Conservation (phyloP, 53 echinoderm and acorn worm species). For the Apostichopus leukothele region DNA sequence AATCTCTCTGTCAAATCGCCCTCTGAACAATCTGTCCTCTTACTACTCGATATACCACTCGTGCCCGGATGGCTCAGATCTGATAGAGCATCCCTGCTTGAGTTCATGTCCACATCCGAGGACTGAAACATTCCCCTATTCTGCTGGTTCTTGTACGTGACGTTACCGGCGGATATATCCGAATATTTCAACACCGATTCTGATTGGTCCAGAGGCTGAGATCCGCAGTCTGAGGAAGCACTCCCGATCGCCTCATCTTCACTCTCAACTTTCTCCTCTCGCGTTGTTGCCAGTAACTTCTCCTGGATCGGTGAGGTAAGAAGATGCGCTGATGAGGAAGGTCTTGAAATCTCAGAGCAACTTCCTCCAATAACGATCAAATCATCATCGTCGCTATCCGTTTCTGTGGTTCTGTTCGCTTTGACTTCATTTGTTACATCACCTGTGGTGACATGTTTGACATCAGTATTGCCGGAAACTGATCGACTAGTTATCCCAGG, state of each 20-base stretch:
- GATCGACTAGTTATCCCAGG: not conserved
- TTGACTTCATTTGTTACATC: not conserved
- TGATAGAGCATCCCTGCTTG: not conserved
- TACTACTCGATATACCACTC: not conserved
- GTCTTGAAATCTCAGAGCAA: conserved; percentile 19
- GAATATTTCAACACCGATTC: conserved; percentile 34
- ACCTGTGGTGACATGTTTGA: too few species aligned
- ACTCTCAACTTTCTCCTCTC: conserved; percentile 16
- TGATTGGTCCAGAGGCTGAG: conserved; percentile 6
- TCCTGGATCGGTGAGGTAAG: not conserved
- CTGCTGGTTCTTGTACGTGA: conserved; percentile 13
- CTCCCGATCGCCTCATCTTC: conserved; percentile 48
- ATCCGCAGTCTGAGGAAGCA: conserved; percentile 41
- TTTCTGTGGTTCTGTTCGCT: not conserved
- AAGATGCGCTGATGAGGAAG: conserved; percentile 8
- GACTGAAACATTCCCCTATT: not conserved
- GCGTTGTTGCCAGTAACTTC: not conserved
- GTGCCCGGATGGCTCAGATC: conserved; percentile 17
- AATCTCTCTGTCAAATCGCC: not conserved
- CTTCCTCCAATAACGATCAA: conserved; percentile 38
- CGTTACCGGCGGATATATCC: conserved; percentile 26
- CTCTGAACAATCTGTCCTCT: not conserved
- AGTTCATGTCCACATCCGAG: not conserved
- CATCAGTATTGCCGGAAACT: not conserved
- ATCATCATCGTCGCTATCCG: conserved; percentile 40